Evolutionary conservation across 2,113 vertebrate genomes (phyloP).

Genomic region (Anthoscopus minutus): DNA sequence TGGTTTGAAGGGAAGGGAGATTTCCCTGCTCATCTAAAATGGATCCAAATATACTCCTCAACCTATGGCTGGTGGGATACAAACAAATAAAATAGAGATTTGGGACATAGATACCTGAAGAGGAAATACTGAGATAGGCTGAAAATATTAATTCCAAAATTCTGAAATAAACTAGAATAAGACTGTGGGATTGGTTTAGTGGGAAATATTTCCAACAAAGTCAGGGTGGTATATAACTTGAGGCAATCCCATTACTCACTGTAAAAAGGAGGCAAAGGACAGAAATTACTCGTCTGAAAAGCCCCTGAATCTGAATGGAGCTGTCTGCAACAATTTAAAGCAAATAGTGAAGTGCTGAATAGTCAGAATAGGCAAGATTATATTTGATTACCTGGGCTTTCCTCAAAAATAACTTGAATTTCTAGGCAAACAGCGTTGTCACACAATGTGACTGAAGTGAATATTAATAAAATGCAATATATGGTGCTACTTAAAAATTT

Average conservation of each 20-base stretch:
- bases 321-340: background rate
- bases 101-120: background rate
- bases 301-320: background rate
- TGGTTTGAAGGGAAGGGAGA: background rate
- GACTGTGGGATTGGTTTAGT: accelerated
- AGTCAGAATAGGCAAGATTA: background rate
- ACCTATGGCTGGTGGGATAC: background rate
- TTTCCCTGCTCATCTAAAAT: background rate
- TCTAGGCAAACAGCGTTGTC: background rate
- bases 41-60: background rate
- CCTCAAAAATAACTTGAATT: background rate
- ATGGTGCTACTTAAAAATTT: background rate
- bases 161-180: background rate
- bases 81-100: background rate
- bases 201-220: background rate
- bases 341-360: background rate
- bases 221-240: background rate
- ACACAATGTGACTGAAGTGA: background rate
- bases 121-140: background rate
- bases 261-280: background rate
- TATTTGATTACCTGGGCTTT: background rate
- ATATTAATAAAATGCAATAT: background rate
- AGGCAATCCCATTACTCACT: background rate
- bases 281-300: background rate
- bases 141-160: background rate